Percentiles rank a stretch among this genome's conserved stretches.
phyloP scores from a whole-genome alignment of 2,113 vertebrate genomes.

The Halichoeres trimaculatus region DNA sequence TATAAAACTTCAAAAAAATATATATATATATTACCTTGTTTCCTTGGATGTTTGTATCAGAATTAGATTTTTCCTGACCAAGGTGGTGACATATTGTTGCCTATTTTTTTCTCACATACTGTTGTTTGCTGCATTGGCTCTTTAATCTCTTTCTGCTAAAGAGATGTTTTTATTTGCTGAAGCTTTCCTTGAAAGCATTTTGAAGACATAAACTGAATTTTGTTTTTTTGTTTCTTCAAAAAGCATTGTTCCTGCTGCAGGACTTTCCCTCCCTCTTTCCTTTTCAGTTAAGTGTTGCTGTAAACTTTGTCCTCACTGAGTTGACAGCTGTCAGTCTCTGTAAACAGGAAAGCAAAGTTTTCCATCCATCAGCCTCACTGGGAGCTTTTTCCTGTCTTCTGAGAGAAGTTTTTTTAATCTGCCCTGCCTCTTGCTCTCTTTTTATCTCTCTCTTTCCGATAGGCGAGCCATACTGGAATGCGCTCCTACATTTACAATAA shows the following conservation, averaged over 20 bases:
- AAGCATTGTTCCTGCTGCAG: conserved; percentile 49
- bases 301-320: conserved; percentile 36
- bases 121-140: conserved; percentile 9
- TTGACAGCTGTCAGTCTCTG: conserved; percentile 41
- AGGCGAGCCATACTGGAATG: conserved; percentile 98
- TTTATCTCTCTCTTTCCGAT: conserved; percentile 45
- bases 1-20: background rate
- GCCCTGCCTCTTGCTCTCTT: conserved; percentile 19
- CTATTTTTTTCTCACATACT: background rate
- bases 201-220: conserved; percentile 8
- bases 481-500: conserved; percentile 94
- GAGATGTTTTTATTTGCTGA: background rate
- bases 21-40: background rate
- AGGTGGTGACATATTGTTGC: background rate
- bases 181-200: conserved; percentile 22
- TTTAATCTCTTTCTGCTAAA: conserved; percentile 14
- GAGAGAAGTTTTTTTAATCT: conserved; percentile 28
- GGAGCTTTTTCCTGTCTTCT: conserved; percentile 31
- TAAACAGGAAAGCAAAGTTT: conserved; percentile 34
- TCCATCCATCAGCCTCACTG: conserved; percentile 33
- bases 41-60: background rate
- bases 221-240: conserved; percentile 41
- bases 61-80: background rate
- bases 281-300: conserved; percentile 35
- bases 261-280: conserved; percentile 10